These are phyloP conservation scores for Macquaria ambigua DNA, from an alignment of 2,113 vertebrate species.

Conservation along the genomic window DNA sequence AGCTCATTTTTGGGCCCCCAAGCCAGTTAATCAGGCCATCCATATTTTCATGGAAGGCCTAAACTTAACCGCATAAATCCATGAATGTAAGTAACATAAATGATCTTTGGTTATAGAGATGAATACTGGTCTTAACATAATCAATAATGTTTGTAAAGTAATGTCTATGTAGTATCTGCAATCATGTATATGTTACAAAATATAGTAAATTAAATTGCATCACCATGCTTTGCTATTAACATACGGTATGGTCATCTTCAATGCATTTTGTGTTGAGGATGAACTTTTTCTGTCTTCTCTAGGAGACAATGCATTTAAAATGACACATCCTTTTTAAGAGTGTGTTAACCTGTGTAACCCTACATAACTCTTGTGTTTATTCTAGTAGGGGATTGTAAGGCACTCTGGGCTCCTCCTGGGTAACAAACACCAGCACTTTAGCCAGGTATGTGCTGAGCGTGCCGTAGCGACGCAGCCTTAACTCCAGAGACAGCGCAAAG, in stretches of 20 bases:
- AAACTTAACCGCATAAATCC: not conserved
- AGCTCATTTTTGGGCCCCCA: not conserved
- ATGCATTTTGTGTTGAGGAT: not conserved
- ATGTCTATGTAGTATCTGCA: not conserved
- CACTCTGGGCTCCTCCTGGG: constrained; percentile 88
- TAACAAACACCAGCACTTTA: constrained; percentile 94
- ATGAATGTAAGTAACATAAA: not conserved
- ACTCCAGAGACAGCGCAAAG: constrained; percentile 92
- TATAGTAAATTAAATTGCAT: not conserved
- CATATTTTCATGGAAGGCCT: not conserved
- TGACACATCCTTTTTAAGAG: constrained; percentile 46
- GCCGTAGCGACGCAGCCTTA: constrained; percentile 90
- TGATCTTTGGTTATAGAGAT: not conserved
- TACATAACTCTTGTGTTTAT: constrained; percentile 36
- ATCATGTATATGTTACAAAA: not conserved
- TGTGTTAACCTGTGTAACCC: not conserved
- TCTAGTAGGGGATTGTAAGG: constrained; percentile 73
- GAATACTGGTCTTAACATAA: not conserved
- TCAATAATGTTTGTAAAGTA: not conserved
- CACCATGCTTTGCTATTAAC: not conserved
- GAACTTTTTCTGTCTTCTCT: not conserved
- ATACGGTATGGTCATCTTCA: not conserved
- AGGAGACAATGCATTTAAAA: constrained; percentile 10
- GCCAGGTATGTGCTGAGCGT: constrained; percentile 90
- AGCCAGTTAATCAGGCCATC: not conserved